Percentiles rank a stretch among this genome's conserved stretches.
phyloP scores from a whole-genome alignment of 2,797 vertebrate species.

The Smutsia gigantea region DNA sequence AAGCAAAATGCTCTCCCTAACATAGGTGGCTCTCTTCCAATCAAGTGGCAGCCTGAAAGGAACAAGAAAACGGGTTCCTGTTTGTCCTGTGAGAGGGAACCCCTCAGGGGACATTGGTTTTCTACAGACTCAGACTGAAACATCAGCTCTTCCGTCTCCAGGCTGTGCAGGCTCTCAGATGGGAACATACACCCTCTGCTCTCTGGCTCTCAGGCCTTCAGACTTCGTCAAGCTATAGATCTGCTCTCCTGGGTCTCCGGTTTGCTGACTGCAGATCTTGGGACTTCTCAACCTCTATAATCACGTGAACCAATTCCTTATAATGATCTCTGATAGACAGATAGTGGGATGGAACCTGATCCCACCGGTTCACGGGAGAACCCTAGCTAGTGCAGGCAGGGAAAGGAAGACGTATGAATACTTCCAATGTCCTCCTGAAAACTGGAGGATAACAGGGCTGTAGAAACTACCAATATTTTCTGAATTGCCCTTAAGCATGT shows the following conservation, averaged over 20 bases:
- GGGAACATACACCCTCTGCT: no score
- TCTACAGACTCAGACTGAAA: background rate
- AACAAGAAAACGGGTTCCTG: background rate
- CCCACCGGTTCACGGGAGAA: background rate
- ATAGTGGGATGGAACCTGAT: background rate
- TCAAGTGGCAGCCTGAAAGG: background rate
- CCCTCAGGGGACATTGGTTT: background rate
- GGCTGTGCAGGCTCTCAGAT: rapidly evolving
- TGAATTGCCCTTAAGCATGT: background rate
- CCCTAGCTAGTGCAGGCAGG: background rate
- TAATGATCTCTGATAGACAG: background rate
- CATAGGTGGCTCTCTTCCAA: no score
- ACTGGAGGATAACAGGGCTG: background rate
- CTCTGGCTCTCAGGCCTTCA: no score
- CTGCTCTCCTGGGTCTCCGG: no score
- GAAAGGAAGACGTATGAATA: background rate
- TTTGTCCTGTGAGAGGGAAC: background rate
- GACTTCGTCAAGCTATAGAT: no score
- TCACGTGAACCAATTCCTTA: background rate
- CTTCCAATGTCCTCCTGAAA: background rate
- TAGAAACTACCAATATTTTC: background rate
- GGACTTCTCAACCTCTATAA: background rate
- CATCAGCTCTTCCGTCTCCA: background rate
- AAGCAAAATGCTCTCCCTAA: background rate
- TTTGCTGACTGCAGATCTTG: background rate